phyloP scores from a whole-genome alignment of 2,888 invertebrate genomes.

The Amiota communis region DNA sequence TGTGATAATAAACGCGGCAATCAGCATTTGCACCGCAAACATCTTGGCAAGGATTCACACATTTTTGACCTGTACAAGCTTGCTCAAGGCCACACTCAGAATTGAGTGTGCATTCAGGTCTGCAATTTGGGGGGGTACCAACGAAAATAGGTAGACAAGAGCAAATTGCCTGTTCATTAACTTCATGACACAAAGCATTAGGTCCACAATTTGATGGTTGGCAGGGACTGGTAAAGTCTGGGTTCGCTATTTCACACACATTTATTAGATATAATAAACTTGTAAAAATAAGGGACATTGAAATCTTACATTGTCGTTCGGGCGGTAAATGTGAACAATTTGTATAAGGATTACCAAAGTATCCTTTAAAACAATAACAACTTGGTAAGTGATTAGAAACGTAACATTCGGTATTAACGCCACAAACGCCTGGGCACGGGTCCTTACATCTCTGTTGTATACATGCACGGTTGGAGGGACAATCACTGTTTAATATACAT shows the following conservation, averaged over 20 bases:
- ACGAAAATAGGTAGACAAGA: slow-evolving; percentile 81
- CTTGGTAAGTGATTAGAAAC: slow-evolving; percentile 85
- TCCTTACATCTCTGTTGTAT: slow-evolving; percentile 84
- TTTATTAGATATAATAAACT: neutral
- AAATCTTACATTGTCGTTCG: slow-evolving; percentile 75
- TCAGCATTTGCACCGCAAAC: slow-evolving; percentile 78
- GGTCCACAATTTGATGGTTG: slow-evolving; percentile 79
- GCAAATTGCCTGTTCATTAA: slow-evolving; percentile 78
- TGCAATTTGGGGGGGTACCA: slow-evolving; percentile 83
- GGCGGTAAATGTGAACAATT: slow-evolving; percentile 75
- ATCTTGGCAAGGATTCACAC: slow-evolving; percentile 80
- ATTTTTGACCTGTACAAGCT: slow-evolving; percentile 80
- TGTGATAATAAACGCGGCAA: slow-evolving; percentile 80
- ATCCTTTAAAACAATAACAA: slow-evolving; percentile 80
- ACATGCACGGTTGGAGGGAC: slow-evolving; percentile 82
- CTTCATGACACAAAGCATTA: slow-evolving; percentile 76
- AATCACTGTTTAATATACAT: slow-evolving; percentile 86
- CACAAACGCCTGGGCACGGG: slow-evolving; percentile 86
- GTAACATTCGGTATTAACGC: slow-evolving; percentile 81
- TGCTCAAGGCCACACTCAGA: slow-evolving; percentile 77
- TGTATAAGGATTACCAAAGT: slow-evolving; percentile 82
- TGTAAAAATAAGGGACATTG: neutral
- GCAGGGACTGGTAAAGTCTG: slow-evolving; percentile 75
- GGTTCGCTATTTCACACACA: slow-evolving; percentile 42
- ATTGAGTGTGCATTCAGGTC: slow-evolving; percentile 84